Evolutionary conservation across 2,113 vertebrate genomes (phyloP).

Genomic region (Caranx ignobilis): DNA sequence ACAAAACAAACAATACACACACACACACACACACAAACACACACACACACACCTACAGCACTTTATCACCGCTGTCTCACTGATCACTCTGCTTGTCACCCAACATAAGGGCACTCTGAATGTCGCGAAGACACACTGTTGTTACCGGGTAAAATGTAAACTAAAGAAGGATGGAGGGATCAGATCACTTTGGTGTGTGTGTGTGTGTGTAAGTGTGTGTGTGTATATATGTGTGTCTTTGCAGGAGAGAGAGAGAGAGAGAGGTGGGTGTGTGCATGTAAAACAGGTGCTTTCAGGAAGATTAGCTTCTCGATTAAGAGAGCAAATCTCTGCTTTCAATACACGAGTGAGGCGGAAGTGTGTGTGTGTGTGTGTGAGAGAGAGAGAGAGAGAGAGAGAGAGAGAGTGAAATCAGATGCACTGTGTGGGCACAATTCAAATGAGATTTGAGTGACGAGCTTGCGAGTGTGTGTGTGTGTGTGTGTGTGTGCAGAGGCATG

Average conservation of each 20-base stretch:
- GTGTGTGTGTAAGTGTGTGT: not conserved
- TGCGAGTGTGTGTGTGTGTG: conserved; percentile 8
- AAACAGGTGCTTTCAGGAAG: conserved; percentile 53
- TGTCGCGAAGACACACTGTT: conserved; percentile 10
- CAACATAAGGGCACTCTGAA: conserved; percentile 48
- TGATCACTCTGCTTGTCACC: conserved; percentile 44
- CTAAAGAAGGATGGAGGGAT: conserved; percentile 8
- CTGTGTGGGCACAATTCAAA: conserved; percentile 55
- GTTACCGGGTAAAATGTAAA: conserved; percentile 32
- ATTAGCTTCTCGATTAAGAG: conserved; percentile 57
- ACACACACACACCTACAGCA: conserved; percentile 17
- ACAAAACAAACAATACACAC: conserved; percentile 26
- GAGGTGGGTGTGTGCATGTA: conserved; percentile 30
- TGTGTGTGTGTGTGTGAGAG: conserved; percentile 28
- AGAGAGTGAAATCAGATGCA: conserved; percentile 22
- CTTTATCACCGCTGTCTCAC: conserved; percentile 40
- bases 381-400: not conserved
- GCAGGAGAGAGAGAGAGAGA: not conserved
- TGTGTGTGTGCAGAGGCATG: conserved; percentile 12
- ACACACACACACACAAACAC: conserved; percentile 6
- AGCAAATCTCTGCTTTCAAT: conserved; percentile 53
- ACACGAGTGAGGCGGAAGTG: not conserved
- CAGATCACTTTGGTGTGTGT: conserved; percentile 9
- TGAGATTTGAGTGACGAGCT: conserved; percentile 28
- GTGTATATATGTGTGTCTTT: conserved; percentile 6